Base-by-base conservation (phyloP, 2,888 invertebrate species). In the Barypeithes pellucidus region DNA sequence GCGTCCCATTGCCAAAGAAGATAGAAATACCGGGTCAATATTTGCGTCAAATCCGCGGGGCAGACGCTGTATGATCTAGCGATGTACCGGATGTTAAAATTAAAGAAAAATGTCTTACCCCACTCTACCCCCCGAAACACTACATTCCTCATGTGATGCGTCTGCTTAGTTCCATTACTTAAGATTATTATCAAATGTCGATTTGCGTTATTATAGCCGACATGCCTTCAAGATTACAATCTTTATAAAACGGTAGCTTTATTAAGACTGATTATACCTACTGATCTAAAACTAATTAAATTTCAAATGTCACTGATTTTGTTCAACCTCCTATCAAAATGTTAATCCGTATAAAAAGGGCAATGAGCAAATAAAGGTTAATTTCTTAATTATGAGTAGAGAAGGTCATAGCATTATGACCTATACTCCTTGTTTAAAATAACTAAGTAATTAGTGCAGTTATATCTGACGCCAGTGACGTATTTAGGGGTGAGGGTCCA, bases 201-300 rank as follows among this genome's bases (percentile, higher is more conserved):
- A 54, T 54, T 54, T 33, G 54, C 29, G 9, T 54, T 52, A 29
- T 14, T 52, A n/a, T 52, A 52, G 24, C 52, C 52, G 52, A 52
- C 52, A 52, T n/a, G 12, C 52, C 52, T 52, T 52, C 16, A 52
- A 52, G 52, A 52, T 52, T 14, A 52, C 24, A 4, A 52, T 52
- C 52, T 52, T 52, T 24, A 52, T 52, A 52, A 52, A 52, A 16
- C 52, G 24, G 52, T 52, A 52, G 62, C 62, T 29, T 62, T 63
- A 63, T 63, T 50, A 63, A 62, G 47, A 62, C 24, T 47, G 62
- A 62, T 43, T 47, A 45, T 29, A 33, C 16, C 47, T 45, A 63
- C 33, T 47, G 63, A 22, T 18, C 63, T 47, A 45, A 63, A 63
- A 47, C 63, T 63, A 63, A 63, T 63, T 63, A 63, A 45, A 63